These are phyloP conservation scores for Stramonita haemastoma DNA, from an alignment of 2,888 invertebrate genomes.

Conservation along the genomic window DNA sequence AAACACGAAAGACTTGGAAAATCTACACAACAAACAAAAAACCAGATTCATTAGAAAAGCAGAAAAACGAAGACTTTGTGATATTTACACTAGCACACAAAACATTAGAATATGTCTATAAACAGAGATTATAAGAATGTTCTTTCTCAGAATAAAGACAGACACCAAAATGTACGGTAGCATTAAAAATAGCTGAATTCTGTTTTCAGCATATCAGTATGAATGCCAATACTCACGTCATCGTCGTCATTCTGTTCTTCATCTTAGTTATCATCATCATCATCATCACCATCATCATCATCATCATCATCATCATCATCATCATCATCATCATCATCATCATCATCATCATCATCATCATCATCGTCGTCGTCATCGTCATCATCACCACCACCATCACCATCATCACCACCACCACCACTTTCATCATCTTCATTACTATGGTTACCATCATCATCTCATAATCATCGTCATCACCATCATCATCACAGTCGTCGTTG, in stretches of 20 bases:
- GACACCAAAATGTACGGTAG: too few relatives aligned
- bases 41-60: too few relatives aligned
- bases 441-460: slow-evolving; percentile 38
- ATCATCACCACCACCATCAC: slow-evolving; percentile 34
- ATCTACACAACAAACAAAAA: too few relatives aligned
- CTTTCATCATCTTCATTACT: slow-evolving; percentile 24
- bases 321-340: slow-evolving; percentile 39
- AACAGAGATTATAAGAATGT: too few relatives aligned
- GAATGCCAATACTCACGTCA: too few relatives aligned
- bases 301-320: slow-evolving; percentile 38
- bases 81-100: too few relatives aligned
- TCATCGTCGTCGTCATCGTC: slow-evolving; percentile 24
- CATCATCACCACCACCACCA: neutral
- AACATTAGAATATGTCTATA: too few relatives aligned
- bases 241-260: neutral
- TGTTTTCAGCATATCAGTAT: too few relatives aligned
- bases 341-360: slow-evolving; percentile 40
- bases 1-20: too few relatives aligned
- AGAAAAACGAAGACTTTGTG: too few relatives aligned
- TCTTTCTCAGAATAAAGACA: too few relatives aligned
- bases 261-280: neutral
- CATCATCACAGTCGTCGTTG: slow-evolving; percentile 34
- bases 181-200: neutral
- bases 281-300: slow-evolving; percentile 22
- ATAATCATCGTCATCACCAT: slow-evolving; percentile 36